Percentiles rank a stretch among this genome's conserved stretches.
Evolutionary conservation across 2,888 invertebrate genomes (phyloP).

Genomic region (Crossocerus cetratus): DNA sequence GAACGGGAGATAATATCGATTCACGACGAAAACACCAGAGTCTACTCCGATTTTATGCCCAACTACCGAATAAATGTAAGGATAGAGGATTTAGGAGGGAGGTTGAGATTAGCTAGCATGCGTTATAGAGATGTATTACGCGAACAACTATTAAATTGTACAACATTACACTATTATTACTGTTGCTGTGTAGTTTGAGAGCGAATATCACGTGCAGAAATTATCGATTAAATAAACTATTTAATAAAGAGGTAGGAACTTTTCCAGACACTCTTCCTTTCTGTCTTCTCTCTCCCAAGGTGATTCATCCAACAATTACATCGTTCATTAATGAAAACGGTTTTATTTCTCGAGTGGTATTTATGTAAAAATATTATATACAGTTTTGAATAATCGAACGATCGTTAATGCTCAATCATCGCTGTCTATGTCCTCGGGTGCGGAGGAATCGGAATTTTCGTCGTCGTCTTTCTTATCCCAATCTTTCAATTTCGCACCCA

Average conservation of each 20-base stretch:
- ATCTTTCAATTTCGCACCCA: conserved; percentile 92
- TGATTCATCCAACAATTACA: not conserved
- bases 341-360: not conserved
- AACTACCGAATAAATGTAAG: conserved; percentile 19
- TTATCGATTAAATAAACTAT: conserved; percentile 47
- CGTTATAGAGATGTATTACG: conserved; percentile 34
- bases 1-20: conserved; percentile 4
- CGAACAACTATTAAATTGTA: conserved; percentile 39
- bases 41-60: conserved; percentile 16
- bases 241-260: conserved; percentile 42
- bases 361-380: not conserved
- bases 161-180: conserved; percentile 45
- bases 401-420: conserved; percentile 43
- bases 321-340: not conserved
- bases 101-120: conserved; percentile 6
- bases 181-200: conserved; percentile 45
- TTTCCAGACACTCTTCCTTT: not conserved
- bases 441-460: conserved; percentile 66
- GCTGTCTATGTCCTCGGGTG: conserved; percentile 67
- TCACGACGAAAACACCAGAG: conserved; percentile 24
- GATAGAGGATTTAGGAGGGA: conserved; percentile 17
- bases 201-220: conserved; percentile 33
- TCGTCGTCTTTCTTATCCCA: conserved; percentile 89
- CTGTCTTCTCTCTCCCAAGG: too few species aligned
- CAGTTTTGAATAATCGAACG: not conserved